Conservation (phyloP, 2,113 vertebrate genomes). For the Coreoperca whiteheadi region DNA sequence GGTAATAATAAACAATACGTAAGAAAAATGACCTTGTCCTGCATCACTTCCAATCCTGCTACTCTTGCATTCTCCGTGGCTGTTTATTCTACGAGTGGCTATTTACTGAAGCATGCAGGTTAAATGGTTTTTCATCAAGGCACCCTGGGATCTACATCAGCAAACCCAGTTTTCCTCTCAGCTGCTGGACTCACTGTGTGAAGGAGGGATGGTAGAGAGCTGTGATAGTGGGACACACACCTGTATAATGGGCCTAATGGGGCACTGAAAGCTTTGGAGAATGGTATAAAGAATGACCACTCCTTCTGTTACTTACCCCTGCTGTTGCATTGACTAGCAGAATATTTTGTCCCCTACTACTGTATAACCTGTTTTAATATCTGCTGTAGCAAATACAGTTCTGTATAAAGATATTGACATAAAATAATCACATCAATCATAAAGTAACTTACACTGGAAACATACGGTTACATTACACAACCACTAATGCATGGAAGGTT, state of each 20-base stretch:
- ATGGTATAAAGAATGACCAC: slow-evolving; percentile 20
- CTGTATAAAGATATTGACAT: not conserved
- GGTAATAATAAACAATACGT: slow-evolving; percentile 34
- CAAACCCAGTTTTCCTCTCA: slow-evolving; percentile 61
- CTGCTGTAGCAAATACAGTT: not conserved
- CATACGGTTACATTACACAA: slow-evolving; percentile 38
- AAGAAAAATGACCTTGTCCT: slow-evolving; percentile 63
- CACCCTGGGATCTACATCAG: slow-evolving; percentile 82
- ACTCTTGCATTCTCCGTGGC: slow-evolving; percentile 56
- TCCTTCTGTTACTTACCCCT: not conserved
- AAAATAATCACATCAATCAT: not conserved
- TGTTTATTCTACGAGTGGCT: slow-evolving; percentile 54
- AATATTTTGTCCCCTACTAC: slow-evolving; percentile 17
- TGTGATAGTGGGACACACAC: slow-evolving; percentile 34
- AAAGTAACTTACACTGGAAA: not conserved
- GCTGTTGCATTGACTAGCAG: slow-evolving; percentile 5
- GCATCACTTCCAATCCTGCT: slow-evolving; percentile 59
- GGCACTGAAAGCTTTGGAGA: slow-evolving; percentile 30
- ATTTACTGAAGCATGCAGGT: slow-evolving; percentile 76
- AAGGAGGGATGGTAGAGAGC: slow-evolving; percentile 30
- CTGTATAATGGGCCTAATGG: slow-evolving; percentile 55
- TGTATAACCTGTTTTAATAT: not conserved
- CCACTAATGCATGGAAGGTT: slow-evolving; percentile 16
- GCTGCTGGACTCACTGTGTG: slow-evolving; percentile 38
- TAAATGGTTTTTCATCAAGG: slow-evolving; percentile 81